Conservation (phyloP, 1,140 invertebrate species). For the Dreissena polymorpha region DNA sequence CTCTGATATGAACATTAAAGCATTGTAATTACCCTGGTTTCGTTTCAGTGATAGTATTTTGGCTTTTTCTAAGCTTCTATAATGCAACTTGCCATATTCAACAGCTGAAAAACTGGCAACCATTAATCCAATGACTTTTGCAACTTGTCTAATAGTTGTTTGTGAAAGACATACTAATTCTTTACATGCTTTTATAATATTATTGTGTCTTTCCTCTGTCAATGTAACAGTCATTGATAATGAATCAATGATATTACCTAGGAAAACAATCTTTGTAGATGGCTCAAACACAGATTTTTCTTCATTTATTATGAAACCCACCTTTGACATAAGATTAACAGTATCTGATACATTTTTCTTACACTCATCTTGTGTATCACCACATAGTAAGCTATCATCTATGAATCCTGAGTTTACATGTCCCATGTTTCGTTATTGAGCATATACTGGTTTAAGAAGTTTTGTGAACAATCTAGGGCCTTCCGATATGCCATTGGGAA, state of each 20-base stretch:
- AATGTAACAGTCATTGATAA: conserved; percentile 44
- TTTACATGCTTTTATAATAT: conserved; percentile 23
- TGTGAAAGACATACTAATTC: not conserved
- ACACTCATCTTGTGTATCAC: too few species aligned
- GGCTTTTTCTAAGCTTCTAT: conserved; percentile 45
- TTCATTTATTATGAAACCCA: conserved; percentile 55
- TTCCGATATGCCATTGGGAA: conserved; percentile 42
- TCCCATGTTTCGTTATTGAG: conserved; percentile 40
- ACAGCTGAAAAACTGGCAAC: conserved; percentile 41
- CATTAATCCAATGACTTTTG: conserved; percentile 24
- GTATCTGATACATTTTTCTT: too few species aligned
- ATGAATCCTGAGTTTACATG: conserved; percentile 51
- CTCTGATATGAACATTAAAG: conserved; percentile 7
- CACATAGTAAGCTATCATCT: conserved; percentile 57
- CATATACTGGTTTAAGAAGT: conserved; percentile 52
- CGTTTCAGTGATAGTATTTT: conserved; percentile 26
- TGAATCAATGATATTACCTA: conserved; percentile 47
- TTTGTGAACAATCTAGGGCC: conserved; percentile 50
- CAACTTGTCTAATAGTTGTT: conserved; percentile 18
- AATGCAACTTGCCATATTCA: conserved; percentile 40
- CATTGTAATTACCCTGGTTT: conserved; percentile 36
- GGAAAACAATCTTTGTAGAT: conserved; percentile 11
- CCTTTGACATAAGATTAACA: too few species aligned
- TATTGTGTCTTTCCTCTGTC: conserved; percentile 10
- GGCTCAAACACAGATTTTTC: conserved; percentile 47